Percentiles rank a stretch among this genome's conserved stretches.
phyloP scores from a whole-genome alignment of 2,888 invertebrate genomes.

The Pemphredon lugubris region DNA sequence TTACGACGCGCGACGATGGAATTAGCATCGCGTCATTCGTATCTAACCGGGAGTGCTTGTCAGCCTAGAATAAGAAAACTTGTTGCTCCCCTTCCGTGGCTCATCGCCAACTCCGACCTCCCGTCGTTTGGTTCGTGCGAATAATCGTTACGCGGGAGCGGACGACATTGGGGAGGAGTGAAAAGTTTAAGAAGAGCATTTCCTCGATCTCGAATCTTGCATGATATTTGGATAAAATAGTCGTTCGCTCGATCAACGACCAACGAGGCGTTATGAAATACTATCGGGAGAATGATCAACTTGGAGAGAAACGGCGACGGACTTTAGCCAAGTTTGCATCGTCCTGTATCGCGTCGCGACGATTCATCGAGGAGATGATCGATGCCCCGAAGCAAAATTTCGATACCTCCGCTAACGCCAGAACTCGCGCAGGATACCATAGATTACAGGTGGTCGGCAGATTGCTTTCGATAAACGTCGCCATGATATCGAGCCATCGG shows the following conservation, averaged over 20 bases:
- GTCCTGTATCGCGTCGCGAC: too few relatives aligned
- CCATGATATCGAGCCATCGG: conserved; percentile 29
- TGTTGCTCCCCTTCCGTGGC: conserved; percentile 76
- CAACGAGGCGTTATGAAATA: too few relatives aligned
- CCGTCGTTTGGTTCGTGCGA: conserved; percentile 51
- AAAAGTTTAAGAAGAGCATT: not conserved
- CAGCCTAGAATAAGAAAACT: conserved; percentile 75
- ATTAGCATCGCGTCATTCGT: conserved; percentile 67
- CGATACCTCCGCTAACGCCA: not conserved
- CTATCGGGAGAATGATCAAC: too few relatives aligned
- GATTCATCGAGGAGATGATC: too few relatives aligned
- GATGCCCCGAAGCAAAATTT: conserved; percentile 9
- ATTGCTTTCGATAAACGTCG: conserved; percentile 53
- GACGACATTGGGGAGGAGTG: not conserved
- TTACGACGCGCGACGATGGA: conserved; percentile 61
- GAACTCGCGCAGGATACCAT: conserved; percentile 20
- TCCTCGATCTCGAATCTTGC: too few relatives aligned
- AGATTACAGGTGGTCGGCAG: conserved; percentile 64
- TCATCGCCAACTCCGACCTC: conserved; percentile 69
- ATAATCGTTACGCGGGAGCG: conserved; percentile 50
- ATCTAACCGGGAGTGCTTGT: conserved; percentile 22
- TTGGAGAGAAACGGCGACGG: too few relatives aligned
- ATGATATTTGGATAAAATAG: too few relatives aligned
- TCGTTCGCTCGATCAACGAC: too few relatives aligned
- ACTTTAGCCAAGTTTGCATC: too few relatives aligned